A percentile compares a stretch with the other conserved stretches of the same genome.
These are phyloP conservation scores for Scelioninae gen. 2 DNA, from an alignment of 2,888 invertebrate species.

Conservation along the genomic window DNA sequence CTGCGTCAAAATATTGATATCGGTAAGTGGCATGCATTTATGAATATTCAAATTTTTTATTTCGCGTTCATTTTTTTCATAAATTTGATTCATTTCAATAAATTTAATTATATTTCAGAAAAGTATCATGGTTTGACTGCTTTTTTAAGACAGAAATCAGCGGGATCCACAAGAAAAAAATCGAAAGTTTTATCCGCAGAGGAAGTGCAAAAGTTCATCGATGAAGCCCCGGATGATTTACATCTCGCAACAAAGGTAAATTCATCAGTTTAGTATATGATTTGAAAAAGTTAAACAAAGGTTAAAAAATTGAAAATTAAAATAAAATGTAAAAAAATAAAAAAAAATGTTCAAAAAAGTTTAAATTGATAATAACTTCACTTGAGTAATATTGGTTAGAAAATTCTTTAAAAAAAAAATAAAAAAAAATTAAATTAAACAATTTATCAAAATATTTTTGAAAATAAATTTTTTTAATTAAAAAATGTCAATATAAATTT, in stretches of 20 bases:
- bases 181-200: slow-evolving; percentile 17
- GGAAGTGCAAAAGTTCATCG: slow-evolving; percentile 27
- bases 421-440: slow-evolving; percentile 6
- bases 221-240: slow-evolving; percentile 28
- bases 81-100: slow-evolving; percentile 1
- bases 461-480: slow-evolving; percentile 7
- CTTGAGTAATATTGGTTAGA: slow-evolving; percentile 5
- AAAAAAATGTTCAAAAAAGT: no score
- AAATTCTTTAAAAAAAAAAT: neutral
- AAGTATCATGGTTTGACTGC: slow-evolving; percentile 18
- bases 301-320: slow-evolving; percentile 7
- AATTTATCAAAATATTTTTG: slow-evolving; percentile 1
- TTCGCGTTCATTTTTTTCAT: slow-evolving; percentile 6
- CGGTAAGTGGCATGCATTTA: slow-evolving; percentile 11
- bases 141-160: slow-evolving; percentile 17
- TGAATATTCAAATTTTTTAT: slow-evolving; percentile 3
- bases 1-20: slow-evolving; percentile 26
- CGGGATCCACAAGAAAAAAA: slow-evolving; percentile 24
- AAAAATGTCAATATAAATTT: slow-evolving; percentile 5
- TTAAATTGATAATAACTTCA: neutral
- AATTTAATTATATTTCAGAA: slow-evolving; percentile 23
- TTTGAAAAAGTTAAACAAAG: no score
- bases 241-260: slow-evolving; percentile 34
- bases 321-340: no score
- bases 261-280: slow-evolving; percentile 7